These are phyloP conservation scores for Cheirogaleus medius DNA, from an alignment of 2,113 vertebrate species.

Conservation along the genomic window DNA sequence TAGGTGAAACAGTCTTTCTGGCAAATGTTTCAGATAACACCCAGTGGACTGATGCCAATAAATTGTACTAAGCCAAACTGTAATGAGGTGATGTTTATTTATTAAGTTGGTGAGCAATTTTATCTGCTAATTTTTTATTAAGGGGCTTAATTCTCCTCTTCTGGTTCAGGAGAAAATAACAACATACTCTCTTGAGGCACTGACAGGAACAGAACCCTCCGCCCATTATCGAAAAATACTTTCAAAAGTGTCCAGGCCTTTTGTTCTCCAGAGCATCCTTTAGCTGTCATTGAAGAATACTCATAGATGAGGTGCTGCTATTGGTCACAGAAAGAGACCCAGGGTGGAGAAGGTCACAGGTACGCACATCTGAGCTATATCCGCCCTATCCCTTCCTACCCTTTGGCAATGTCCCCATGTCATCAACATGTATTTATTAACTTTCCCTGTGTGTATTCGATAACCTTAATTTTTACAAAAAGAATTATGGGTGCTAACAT, in stretches of 20 bases:
- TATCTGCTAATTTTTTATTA: neutral
- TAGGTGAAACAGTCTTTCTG: neutral
- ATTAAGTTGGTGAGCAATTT: conserved; percentile 33
- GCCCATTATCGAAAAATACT: conserved; percentile 4
- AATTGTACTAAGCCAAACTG: neutral
- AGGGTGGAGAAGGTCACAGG: neutral
- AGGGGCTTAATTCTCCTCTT: conserved; percentile 22
- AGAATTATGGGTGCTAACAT: neutral
- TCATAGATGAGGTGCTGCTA: neutral
- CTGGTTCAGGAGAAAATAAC: conserved; percentile 2
- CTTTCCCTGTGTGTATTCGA: neutral
- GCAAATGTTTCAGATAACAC: conserved; percentile 5
- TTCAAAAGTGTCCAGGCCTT: neutral
- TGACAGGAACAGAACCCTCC: neutral
- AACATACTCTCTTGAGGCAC: neutral
- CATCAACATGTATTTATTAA: conserved; percentile 14
- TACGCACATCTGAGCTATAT: neutral
- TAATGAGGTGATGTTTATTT: conserved; percentile 19
- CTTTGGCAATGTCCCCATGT: neutral
- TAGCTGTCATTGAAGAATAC: neutral
- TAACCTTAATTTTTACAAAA: conserved; percentile 2
- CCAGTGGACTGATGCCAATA: neutral
- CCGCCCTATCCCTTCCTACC: neutral
- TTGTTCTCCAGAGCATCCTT: neutral
- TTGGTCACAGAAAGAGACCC: neutral